Conservation (phyloP, 2,888 invertebrate genomes). For the Rutpela maculata region DNA sequence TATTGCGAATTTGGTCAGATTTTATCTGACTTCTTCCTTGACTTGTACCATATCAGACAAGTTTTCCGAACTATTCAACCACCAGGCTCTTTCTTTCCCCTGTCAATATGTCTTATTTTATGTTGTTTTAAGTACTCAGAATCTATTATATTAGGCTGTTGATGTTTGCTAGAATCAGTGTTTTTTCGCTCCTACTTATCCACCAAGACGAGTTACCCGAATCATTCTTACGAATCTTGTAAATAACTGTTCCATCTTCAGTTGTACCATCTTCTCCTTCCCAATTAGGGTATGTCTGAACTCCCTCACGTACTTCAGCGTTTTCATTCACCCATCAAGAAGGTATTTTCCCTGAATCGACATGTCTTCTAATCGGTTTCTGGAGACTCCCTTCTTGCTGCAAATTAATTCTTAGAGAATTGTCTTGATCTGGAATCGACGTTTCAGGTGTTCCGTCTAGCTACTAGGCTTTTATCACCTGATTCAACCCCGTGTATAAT, state of each 20-base stretch:
- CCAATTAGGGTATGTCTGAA: constrained; percentile 72
- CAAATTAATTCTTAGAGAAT: constrained; percentile 41
- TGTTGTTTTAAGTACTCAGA: constrained; percentile 76
- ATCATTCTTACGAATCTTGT: constrained; percentile 59
- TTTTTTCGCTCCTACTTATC: constrained; percentile 60
- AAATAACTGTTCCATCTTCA: constrained; percentile 52
- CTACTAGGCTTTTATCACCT: constrained; percentile 82
- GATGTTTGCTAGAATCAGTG: constrained; percentile 49
- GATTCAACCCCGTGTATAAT: constrained; percentile 75
- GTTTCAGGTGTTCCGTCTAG: constrained; percentile 53
- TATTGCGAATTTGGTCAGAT: constrained; percentile 66
- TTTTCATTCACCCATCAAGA: constrained; percentile 85
- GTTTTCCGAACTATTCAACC: constrained; percentile 76
- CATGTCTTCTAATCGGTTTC: constrained; percentile 53
- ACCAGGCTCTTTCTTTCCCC: constrained; percentile 84
- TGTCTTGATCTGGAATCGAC: not conserved
- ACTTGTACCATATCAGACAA: constrained; percentile 66
- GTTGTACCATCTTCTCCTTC: constrained; percentile 61
- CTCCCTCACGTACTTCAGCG: constrained; percentile 81
- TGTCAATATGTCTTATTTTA: constrained; percentile 79
- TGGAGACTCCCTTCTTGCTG: constrained; percentile 13
- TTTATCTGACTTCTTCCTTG: constrained; percentile 50
- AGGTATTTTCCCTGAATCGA: constrained; percentile 78
- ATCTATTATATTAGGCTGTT: constrained; percentile 72
- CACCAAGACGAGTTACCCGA: constrained; percentile 64